A percentile compares a stretch with the other conserved stretches of the same genome.
Conservation (phyloP, 1,140 invertebrate species). For the Pemphigus obesinymphae region DNA sequence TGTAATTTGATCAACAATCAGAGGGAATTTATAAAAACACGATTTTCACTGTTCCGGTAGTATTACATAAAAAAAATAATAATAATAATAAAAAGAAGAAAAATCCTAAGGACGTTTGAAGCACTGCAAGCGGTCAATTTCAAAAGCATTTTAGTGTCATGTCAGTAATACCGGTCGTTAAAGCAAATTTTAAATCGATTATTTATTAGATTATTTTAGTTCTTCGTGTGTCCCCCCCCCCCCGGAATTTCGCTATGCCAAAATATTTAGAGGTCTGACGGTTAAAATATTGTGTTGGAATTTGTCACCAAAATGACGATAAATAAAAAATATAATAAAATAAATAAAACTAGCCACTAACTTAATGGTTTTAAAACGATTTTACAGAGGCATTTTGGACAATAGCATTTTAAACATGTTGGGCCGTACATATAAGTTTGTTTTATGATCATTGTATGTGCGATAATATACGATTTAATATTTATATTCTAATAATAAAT, state of each 20-base stretch:
- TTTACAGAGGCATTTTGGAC: not conserved
- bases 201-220: not conserved
- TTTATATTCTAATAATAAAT: not conserved
- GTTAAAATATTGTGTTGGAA: not conserved
- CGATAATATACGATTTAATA: not conserved
- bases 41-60: not conserved
- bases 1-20: not conserved
- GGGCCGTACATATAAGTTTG: not conserved
- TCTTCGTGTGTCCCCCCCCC: not conserved
- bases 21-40: not conserved
- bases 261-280: not conserved
- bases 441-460: conserved; percentile 10
- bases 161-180: conserved; percentile 1
- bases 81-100: not conserved
- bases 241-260: not conserved
- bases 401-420: not conserved
- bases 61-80: not conserved
- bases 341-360: not conserved
- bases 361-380: not conserved
- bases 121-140: not conserved
- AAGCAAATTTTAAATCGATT: not conserved
- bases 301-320: conserved; percentile 10
- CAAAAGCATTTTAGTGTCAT: conserved; percentile 17
- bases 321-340: not conserved
- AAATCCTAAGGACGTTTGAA: not conserved